phyloP scores from a whole-genome alignment of 92 coral and sea anemone genomes.

The Galaxea fascicularis region DNA sequence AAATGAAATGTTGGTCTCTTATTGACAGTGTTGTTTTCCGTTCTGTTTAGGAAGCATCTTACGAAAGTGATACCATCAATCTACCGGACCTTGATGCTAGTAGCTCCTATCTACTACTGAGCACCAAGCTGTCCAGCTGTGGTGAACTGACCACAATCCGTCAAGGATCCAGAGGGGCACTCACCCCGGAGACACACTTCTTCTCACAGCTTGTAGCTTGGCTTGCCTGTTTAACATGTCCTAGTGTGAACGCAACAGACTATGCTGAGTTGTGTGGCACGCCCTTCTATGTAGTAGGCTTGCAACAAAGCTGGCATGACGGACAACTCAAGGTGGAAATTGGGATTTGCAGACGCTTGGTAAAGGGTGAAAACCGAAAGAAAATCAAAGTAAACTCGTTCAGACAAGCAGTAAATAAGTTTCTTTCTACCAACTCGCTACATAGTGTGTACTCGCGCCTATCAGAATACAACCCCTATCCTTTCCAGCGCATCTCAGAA shows the following conservation, averaged over 20 bases:
- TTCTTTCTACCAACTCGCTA: slow-evolving; percentile 88
- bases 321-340: slow-evolving; percentile 85
- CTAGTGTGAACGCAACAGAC: slow-evolving; percentile 62
- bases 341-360: slow-evolving; percentile 74
- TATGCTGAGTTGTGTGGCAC: slow-evolving; percentile 68
- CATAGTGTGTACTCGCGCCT: slow-evolving; percentile 72
- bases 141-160: slow-evolving; percentile 75
- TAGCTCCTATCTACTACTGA: slow-evolving; percentile 70
- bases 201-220: slow-evolving; percentile 84
- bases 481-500: slow-evolving; percentile 42
- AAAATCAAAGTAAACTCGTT: slow-evolving; percentile 66
- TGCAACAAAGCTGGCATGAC: slow-evolving; percentile 94
- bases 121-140: slow-evolving; percentile 75
- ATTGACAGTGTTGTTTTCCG: too few species aligned
- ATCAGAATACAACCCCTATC: slow-evolving; percentile 50
- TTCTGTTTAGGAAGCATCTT: slow-evolving; percentile 82
- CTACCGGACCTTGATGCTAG: slow-evolving; percentile 64
- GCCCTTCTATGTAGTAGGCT: slow-evolving; percentile 89
- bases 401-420: slow-evolving; percentile 82
- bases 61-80: slow-evolving; percentile 66
- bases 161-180: slow-evolving; percentile 48
- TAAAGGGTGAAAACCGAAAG: slow-evolving; percentile 15
- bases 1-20: too few species aligned
- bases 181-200: slow-evolving; percentile 64
- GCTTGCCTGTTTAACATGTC: slow-evolving; percentile 75